Evolutionary conservation across 2,113 vertebrate species (phyloP).

Genomic region (Toxotes jaculatrix): DNA sequence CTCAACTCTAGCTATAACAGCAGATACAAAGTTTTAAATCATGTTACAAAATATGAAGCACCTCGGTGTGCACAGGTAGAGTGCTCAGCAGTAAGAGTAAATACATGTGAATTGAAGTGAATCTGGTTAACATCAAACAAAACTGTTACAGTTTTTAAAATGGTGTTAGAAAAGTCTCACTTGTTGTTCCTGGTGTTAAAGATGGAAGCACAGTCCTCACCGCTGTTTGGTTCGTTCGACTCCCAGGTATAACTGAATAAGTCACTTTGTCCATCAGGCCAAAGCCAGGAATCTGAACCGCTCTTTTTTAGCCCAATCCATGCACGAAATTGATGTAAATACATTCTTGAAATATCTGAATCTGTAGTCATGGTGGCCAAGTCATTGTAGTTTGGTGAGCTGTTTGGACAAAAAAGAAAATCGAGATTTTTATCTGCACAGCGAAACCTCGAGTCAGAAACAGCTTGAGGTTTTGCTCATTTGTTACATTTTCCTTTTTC

Average conservation of each 20-base stretch:
- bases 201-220: accelerated
- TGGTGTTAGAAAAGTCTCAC: not conserved
- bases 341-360: accelerated
- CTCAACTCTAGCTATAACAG: too few relatives aligned
- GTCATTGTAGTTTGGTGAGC: accelerated
- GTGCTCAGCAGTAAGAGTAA: not conserved
- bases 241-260: too few relatives aligned
- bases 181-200: accelerated
- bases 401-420: not conserved
- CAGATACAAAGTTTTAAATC: not conserved
- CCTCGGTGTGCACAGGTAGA: not conserved
- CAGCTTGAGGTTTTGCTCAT: too few relatives aligned
- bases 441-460: too few relatives aligned
- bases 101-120: not conserved
- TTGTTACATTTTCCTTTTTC: too few relatives aligned
- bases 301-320: slow-evolving; percentile 29
- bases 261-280: too few relatives aligned
- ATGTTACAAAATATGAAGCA: not conserved
- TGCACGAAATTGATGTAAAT: not conserved
- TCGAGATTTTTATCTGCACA: not conserved
- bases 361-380: slow-evolving; percentile 23
- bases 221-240: too few relatives aligned
- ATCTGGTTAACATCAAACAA: not conserved
- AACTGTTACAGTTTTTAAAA: not conserved
- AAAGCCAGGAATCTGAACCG: too few relatives aligned